Evolutionary conservation across 1,140 invertebrate genomes (phyloP).

Genomic region (Drosophila pectinifera): DNA sequence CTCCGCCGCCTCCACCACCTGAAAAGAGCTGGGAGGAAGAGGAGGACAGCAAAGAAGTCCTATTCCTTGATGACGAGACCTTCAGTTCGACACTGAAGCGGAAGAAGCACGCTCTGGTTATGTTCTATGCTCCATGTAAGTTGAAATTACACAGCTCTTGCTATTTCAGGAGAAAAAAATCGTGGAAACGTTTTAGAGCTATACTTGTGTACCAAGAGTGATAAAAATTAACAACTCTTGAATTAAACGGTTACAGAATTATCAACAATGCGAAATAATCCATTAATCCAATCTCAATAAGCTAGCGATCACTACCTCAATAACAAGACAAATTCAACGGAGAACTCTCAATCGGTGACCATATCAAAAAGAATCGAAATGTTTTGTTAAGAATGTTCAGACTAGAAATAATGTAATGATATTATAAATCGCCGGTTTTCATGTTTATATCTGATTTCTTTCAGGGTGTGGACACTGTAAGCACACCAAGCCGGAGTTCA

Average conservation of each 20-base stretch:
- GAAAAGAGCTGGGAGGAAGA: conserved; percentile 93
- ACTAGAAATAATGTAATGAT: too few species aligned
- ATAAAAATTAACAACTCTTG: neutral
- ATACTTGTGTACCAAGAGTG: too few species aligned
- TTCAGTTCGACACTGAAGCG: conserved; percentile 88
- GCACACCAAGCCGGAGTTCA: conserved; percentile 94
- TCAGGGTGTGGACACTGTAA: conserved; percentile 97
- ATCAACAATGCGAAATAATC: too few species aligned
- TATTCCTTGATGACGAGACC: conserved; percentile 90
- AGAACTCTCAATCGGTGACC: too few species aligned
- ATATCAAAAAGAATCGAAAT: too few species aligned
- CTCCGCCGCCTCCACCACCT: conserved; percentile 91
- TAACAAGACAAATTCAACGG: too few species aligned
- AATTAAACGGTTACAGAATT: too few species aligned
- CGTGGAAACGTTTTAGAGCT: too few species aligned
- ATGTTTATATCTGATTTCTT: conserved; percentile 8
- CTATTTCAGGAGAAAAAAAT: neutral
- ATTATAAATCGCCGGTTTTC: too few species aligned
- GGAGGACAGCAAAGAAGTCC: conserved; percentile 89
- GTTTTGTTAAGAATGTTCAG: too few species aligned
- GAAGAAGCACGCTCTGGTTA: conserved; percentile 91
- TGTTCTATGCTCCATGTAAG: conserved; percentile 97
- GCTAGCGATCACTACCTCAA: too few species aligned
- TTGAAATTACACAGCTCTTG: conserved; percentile 9
- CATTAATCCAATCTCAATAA: too few species aligned